Base-by-base conservation (phyloP, 2,797 vertebrate genomes). In the Hydrocynus forskahlii region DNA sequence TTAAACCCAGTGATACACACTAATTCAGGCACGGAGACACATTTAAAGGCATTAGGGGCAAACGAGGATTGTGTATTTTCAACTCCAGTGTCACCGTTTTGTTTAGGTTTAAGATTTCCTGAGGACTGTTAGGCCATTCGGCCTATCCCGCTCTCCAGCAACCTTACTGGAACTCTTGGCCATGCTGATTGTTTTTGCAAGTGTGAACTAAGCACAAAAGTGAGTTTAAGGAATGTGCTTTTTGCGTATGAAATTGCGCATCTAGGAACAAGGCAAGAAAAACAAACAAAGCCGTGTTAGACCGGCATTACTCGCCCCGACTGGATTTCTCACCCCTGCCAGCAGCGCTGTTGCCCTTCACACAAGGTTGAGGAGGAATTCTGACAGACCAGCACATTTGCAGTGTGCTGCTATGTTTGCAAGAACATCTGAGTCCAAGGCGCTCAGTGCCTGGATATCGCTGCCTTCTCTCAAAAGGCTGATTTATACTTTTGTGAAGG, bases 91-190 rank as follows among this genome's bases (percentile, higher is more conserved):
- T 75, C 60, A 67, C 19, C 12, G 38, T 79, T 82, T 79, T 85
- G 76, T 88, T 88, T 86, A 82, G 72, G 83, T 84, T 81, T 86
- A 78, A 75, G 75, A 86, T 86, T 83, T 84, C 82, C 75, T 82
- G 66, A 29, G 70, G 60, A 45, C 81, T 60, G 68, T 76, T 86
- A 83, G 81, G 73, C 75, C 60, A 55, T 79, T 86, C 76, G 78
- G 79, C 50, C 57, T 76, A 48, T 80, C 55, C 60, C 64, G 14
- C 21, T 64, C 72, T 48, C 62, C 45, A 52, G 76, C 55, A 67
- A 80, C 72, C 76, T 87, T 76, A 50, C 82, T 80, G 86, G 78
- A 88, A 86, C 82, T 63, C 25, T 79, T 76, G 82, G 75, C 76
- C 16, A 13, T 9, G 48, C 76, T 63, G 69, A 76, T 83, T 86